Percentiles rank a stretch among this genome's conserved stretches.
phyloP scores from a whole-genome alignment of 2,888 invertebrate genomes.

The Stenoptilia bipunctidactyla region DNA sequence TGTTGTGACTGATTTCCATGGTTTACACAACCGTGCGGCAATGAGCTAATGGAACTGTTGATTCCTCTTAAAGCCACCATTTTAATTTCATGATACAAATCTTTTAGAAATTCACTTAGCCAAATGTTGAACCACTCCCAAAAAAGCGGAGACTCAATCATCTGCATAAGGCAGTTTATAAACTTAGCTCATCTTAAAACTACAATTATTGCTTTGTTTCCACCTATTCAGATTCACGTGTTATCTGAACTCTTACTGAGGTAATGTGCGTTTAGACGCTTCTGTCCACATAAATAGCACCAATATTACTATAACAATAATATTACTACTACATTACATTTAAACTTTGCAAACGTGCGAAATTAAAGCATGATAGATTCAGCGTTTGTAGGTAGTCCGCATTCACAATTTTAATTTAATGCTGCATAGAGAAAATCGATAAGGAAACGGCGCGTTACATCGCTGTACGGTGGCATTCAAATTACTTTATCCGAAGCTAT shows the following conservation, averaged over 20 bases:
- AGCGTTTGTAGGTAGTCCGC: constrained; percentile 37
- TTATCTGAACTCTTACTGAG: too few relatives aligned
- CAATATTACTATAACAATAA: not conserved
- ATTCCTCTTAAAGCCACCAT: constrained; percentile 60
- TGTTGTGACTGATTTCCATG: constrained; percentile 42
- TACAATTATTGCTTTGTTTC: not conserved
- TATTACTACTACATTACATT: not conserved
- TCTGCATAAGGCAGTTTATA: constrained; percentile 35
- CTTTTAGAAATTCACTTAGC: constrained; percentile 56
- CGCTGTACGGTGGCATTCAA: constrained; percentile 37
- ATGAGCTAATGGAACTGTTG: constrained; percentile 39
- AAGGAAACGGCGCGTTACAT: constrained; percentile 59
- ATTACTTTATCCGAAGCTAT: constrained; percentile 36
- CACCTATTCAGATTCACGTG: too few relatives aligned
- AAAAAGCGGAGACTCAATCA: constrained; percentile 51
- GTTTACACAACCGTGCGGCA: constrained; percentile 40
- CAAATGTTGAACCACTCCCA: constrained; percentile 66
- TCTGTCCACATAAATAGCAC: too few relatives aligned
- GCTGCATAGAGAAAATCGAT: constrained; percentile 69
- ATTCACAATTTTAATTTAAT: constrained; percentile 60
- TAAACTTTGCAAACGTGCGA: constrained; percentile 20
- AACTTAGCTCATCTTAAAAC: constrained; percentile 9
- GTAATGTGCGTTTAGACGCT: too few relatives aligned
- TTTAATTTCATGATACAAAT: constrained; percentile 63
- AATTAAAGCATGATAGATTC: too few relatives aligned